These are phyloP conservation scores for Chlorops oryzae DNA, from an alignment of 1,140 invertebrate species.

Conservation along the genomic window DNA sequence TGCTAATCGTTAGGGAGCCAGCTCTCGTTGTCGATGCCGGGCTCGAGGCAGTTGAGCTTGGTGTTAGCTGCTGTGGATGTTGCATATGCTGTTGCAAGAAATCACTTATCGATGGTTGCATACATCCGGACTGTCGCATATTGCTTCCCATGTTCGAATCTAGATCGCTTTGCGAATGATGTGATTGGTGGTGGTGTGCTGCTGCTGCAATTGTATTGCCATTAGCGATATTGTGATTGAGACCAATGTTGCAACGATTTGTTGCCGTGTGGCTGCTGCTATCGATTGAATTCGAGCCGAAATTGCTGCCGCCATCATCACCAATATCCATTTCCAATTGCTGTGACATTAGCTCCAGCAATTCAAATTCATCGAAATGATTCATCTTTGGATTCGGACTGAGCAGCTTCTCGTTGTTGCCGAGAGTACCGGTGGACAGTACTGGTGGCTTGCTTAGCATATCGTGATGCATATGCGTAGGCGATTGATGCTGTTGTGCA, in stretches of 20 bases:
- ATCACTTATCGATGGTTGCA: slow-evolving; percentile 43
- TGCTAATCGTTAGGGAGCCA: slow-evolving; percentile 3
- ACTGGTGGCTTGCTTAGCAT: slow-evolving; percentile 13
- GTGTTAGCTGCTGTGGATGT: slow-evolving; percentile 1
- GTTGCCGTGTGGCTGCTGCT: neutral
- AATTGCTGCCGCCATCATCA: slow-evolving; percentile 33
- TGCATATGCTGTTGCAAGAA: slow-evolving; percentile 23
- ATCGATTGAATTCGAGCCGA: slow-evolving; percentile 11
- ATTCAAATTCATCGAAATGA: slow-evolving; percentile 44
- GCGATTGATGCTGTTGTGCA: slow-evolving; percentile 20
- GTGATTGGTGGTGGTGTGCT: neutral
- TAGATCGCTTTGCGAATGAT: slow-evolving; percentile 12
- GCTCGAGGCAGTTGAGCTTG: neutral
- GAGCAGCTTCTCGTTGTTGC: neutral
- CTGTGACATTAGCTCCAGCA: slow-evolving; percentile 45
- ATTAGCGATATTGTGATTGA: too few relatives aligned
- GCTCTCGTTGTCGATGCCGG: neutral
- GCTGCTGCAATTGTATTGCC: slow-evolving; percentile 10
- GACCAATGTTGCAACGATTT: neutral
- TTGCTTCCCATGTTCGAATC: too few relatives aligned
- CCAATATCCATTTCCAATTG: slow-evolving; percentile 47
- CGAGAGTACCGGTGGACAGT: neutral
- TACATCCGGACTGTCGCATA: too few relatives aligned
- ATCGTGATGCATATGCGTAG: slow-evolving; percentile 15
- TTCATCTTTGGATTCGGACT: slow-evolving; percentile 36